A percentile compares a stretch with the other conserved stretches of the same genome.
Conservation (phyloP, 2,888 invertebrate species). For the Electrophaes corylata region DNA sequence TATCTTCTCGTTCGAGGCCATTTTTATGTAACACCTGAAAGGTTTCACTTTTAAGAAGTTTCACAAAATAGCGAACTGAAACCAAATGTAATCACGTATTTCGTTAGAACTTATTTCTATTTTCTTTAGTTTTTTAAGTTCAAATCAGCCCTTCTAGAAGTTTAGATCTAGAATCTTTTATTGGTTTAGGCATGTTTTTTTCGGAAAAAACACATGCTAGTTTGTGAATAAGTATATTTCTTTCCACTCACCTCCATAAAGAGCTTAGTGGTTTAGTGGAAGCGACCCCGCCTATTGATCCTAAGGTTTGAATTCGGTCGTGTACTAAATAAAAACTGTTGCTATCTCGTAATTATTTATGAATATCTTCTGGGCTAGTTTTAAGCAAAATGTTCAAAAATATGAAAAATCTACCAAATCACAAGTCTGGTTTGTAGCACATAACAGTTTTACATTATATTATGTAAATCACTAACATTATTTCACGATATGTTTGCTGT, state of each 20-base stretch:
- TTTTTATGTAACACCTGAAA: conserved; percentile 1
- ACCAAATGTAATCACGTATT: conserved; percentile 16
- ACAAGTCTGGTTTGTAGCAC: too few species aligned
- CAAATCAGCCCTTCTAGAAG: not conserved
- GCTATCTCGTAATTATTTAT: not conserved
- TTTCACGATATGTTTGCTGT: conserved; percentile 56
- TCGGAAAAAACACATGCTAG: too few species aligned
- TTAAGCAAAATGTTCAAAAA: too few species aligned
- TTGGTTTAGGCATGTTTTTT: not conserved
- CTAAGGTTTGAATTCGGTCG: too few species aligned
- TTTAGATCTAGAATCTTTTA: not conserved
- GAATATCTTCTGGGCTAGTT: not conserved
- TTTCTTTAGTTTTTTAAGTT: conserved; percentile 15
- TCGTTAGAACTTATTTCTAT: conserved; percentile 20
- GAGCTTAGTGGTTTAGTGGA: too few species aligned
- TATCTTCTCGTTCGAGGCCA: not conserved
- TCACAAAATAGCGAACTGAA: conserved; percentile 20
- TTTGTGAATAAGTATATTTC: too few species aligned
- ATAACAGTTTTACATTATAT: conserved; percentile 25
- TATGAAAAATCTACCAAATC: too few species aligned
- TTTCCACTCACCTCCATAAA: too few species aligned
- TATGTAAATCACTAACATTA: conserved; percentile 58
- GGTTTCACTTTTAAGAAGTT: conserved; percentile 23
- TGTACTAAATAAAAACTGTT: too few species aligned
- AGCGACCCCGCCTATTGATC: too few species aligned